Percentiles rank a stretch among this genome's conserved stretches.
These are phyloP conservation scores for Polypterus bichir DNA, from an alignment of 2,113 vertebrate species.

Conservation along the genomic window DNA sequence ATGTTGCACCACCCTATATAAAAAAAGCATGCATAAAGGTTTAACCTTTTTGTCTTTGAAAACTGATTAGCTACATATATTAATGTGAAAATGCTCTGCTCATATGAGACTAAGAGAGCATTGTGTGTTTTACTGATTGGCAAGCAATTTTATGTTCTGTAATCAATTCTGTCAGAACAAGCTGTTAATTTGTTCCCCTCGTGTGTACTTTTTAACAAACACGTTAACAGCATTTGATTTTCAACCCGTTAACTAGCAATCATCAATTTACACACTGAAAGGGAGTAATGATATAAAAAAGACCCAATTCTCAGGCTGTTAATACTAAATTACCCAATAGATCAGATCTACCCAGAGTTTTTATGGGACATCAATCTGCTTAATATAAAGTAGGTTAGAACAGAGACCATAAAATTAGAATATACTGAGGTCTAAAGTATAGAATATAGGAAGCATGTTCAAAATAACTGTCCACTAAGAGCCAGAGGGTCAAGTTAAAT, in stretches of 20 bases:
- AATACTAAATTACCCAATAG: slow-evolving; percentile 19
- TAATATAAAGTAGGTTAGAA: background rate
- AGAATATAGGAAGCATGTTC: no score
- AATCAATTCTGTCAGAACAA: slow-evolving; percentile 19
- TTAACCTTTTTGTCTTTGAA: slow-evolving; percentile 12
- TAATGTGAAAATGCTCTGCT: slow-evolving; percentile 4
- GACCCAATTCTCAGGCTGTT: slow-evolving; percentile 19
- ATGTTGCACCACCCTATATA: background rate
- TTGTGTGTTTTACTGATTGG: slow-evolving; percentile 5
- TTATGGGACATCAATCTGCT: background rate
- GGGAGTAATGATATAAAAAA: slow-evolving; percentile 11
- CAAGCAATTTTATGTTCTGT: slow-evolving; percentile 12
- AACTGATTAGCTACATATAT: slow-evolving; percentile 10
- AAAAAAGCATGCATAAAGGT: background rate
- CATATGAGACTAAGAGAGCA: slow-evolving; percentile 4
- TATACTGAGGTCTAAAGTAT: no score
- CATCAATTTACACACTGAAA: slow-evolving; percentile 6
- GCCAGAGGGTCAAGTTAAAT: no score
- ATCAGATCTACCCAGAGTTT: background rate
- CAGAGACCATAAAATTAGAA: no score
- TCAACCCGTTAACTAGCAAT: slow-evolving; percentile 5
- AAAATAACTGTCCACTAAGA: no score
- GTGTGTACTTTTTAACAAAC: slow-evolving; percentile 12
- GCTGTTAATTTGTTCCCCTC: slow-evolving; percentile 19
- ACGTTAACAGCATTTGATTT: slow-evolving; percentile 11